Conservation (phyloP, 2,797 vertebrate genomes). For the Thripadectes ignobilis region DNA sequence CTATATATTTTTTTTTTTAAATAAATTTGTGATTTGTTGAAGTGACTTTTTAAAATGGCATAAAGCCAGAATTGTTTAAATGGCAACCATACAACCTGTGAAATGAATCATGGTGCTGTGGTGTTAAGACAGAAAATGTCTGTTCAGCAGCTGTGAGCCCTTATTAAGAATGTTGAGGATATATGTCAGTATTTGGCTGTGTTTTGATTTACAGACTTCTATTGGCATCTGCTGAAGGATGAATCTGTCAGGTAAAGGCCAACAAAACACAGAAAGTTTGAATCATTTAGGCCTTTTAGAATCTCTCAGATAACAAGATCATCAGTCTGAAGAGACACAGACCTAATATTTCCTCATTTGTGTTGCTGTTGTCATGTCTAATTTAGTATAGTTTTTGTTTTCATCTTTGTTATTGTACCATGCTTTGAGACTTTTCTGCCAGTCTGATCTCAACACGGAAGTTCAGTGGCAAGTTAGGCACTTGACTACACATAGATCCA, state of each 20-base stretch:
- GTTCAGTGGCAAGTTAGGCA: not conserved
- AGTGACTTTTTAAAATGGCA: not conserved
- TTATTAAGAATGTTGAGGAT: not conserved
- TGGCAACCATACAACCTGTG: not conserved
- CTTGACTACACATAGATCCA: not conserved
- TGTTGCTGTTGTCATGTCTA: not conserved
- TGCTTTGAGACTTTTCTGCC: not conserved
- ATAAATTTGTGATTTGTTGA: not conserved
- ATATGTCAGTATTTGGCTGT: not conserved
- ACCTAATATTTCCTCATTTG: not conserved
- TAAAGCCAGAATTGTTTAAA: not conserved
- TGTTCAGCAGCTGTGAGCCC: not conserved
- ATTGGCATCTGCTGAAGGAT: not conserved
- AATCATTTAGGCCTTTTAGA: not conserved
- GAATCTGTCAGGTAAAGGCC: not conserved
- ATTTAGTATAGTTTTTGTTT: not conserved
- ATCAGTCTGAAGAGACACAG: not conserved
- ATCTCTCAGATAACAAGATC: not conserved
- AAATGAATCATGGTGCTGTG: not conserved
- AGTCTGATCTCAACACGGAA: not conserved
- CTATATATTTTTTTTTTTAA: not conserved
- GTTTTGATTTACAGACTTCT: not conserved
- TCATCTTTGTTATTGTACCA: not conserved
- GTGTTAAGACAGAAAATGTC: not conserved
- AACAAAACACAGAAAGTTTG: not conserved